Conservation (phyloP, 1,140 invertebrate genomes). For the Neodiprion pinetum region DNA sequence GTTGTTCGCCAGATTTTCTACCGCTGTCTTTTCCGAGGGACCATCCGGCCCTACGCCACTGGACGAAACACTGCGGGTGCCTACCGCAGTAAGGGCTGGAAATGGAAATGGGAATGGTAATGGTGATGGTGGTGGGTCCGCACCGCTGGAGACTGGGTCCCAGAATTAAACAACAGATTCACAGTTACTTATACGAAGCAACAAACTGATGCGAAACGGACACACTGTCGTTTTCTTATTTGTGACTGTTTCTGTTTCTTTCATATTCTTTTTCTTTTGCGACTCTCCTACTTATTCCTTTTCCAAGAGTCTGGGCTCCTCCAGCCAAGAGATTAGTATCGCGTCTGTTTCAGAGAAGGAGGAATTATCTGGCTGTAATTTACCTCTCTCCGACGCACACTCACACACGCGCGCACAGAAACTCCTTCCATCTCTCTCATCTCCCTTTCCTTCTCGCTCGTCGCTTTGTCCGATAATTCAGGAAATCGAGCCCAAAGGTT, state of each 20-base stretch:
- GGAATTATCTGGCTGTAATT: background rate
- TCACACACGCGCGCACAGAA: background rate
- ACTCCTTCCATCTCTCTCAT: background rate
- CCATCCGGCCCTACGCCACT: background rate
- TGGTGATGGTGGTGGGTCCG: background rate
- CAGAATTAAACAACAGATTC: conserved; percentile 2
- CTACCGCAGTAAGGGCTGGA: background rate
- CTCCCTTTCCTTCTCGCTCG: background rate
- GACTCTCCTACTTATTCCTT: background rate
- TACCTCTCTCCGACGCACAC: background rate
- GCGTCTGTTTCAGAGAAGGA: background rate
- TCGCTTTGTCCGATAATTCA: background rate
- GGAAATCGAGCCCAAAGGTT: background rate
- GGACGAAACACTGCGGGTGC: background rate
- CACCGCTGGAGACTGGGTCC: background rate
- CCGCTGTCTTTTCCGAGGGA: background rate
- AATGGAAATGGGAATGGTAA: background rate
- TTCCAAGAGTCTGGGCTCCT: background rate
- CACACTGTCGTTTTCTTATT: background rate
- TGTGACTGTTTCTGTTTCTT: background rate
- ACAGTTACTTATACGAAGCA: background rate
- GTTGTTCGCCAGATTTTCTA: background rate
- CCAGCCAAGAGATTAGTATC: background rate
- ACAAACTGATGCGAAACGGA: background rate
- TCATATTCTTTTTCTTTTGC: background rate